A percentile compares a stretch with the other conserved stretches of the same genome.
These are phyloP conservation scores for Elegia similella DNA, from an alignment of 2,888 invertebrate genomes.

Conservation along the genomic window DNA sequence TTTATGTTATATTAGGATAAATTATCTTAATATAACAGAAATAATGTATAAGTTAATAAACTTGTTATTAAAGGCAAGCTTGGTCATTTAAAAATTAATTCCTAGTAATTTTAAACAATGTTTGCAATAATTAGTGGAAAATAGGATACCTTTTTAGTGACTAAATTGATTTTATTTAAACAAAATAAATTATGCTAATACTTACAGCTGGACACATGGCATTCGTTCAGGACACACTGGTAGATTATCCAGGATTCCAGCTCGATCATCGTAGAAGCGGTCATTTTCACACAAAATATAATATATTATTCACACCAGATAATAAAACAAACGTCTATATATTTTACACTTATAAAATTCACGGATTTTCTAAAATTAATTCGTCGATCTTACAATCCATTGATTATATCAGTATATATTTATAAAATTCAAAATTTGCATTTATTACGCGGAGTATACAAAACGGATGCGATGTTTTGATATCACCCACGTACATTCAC, in stretches of 20 bases:
- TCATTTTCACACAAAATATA: slow-evolving; percentile 51
- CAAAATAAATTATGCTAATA: slow-evolving; percentile 36
- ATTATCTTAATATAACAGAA: too few relatives aligned
- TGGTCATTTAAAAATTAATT: too few relatives aligned
- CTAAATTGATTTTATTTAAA: neutral
- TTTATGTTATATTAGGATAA: too few relatives aligned
- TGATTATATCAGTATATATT: slow-evolving; percentile 53
- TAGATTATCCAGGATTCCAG: slow-evolving; percentile 87
- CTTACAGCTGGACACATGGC: slow-evolving; percentile 85
- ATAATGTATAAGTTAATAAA: too few relatives aligned
- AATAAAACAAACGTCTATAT: slow-evolving; percentile 36
- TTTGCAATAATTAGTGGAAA: too few relatives aligned
- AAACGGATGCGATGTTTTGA: slow-evolving; percentile 49
- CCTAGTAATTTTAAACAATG: too few relatives aligned
- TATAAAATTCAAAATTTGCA: slow-evolving; percentile 36
- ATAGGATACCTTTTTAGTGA: too few relatives aligned
- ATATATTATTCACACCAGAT: slow-evolving; percentile 39
- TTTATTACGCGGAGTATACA: slow-evolving; percentile 50
- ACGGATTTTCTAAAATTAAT: slow-evolving; percentile 32
- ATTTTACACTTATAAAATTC: slow-evolving; percentile 39
- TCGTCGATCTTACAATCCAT: slow-evolving; percentile 32
- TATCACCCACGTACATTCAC: slow-evolving; percentile 56
- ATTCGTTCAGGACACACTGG: slow-evolving; percentile 85
- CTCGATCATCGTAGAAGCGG: slow-evolving; percentile 83
- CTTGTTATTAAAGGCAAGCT: too few relatives aligned